Conservation (phyloP, 2,888 invertebrate species). For the Cataglyphis cursor region DNA sequence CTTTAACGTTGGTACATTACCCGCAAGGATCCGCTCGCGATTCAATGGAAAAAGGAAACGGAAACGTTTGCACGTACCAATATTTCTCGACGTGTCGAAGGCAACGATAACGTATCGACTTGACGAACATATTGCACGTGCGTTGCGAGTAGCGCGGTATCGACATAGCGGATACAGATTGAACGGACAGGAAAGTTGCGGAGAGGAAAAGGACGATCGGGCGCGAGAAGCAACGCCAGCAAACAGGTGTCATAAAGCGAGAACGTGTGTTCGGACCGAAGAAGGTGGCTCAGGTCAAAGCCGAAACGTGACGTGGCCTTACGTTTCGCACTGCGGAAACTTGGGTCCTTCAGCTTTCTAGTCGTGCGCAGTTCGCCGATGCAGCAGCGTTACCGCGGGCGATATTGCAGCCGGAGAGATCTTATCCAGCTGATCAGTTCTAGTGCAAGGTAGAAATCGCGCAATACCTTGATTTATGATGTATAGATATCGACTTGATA, state of each 20-base stretch:
- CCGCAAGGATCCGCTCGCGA: not conserved
- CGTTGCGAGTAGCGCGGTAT: constrained; percentile 46
- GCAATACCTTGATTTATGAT: constrained; percentile 33
- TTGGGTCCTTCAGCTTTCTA: not conserved
- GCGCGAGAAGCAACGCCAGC: constrained; percentile 68
- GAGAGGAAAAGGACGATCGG: constrained; percentile 24
- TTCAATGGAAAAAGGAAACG: not conserved
- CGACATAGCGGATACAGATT: constrained; percentile 31
- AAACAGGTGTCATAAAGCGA: constrained; percentile 83
- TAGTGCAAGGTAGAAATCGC: constrained; percentile 20
- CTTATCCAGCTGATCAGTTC: constrained; percentile 58
- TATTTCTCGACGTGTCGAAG: constrained; percentile 70
- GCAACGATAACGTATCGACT: constrained; percentile 65
- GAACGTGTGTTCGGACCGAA: constrained; percentile 76
- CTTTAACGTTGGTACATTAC: constrained; percentile 4
- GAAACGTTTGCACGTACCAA: constrained; percentile 27
- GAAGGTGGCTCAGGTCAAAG: constrained; percentile 66
- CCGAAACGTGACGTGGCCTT: constrained; percentile 76
- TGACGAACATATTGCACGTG: constrained; percentile 66
- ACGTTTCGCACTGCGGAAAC: constrained; percentile 51
- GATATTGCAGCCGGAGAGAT: constrained; percentile 50
- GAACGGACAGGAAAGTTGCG: not conserved
- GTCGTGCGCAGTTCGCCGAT: constrained; percentile 52
- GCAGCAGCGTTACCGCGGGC: constrained; percentile 41
- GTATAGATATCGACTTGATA: constrained; percentile 52